Conservation (phyloP, 2,888 invertebrate species). For the Hermaeophaga mercurialis region DNA sequence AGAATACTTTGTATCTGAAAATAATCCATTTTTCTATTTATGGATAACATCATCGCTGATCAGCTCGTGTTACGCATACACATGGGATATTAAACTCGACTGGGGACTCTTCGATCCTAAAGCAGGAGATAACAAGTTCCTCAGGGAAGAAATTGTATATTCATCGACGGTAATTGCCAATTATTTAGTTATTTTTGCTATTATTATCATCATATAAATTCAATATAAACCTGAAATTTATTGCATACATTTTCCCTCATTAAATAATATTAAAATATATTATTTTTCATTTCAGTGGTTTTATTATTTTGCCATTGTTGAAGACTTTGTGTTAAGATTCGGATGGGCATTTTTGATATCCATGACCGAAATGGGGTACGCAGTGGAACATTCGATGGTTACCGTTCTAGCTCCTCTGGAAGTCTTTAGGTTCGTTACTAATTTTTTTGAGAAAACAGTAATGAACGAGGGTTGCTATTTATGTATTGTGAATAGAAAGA, state of each 20-base stretch:
- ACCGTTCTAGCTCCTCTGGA: slow-evolving; percentile 84
- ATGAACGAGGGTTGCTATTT: too few relatives aligned
- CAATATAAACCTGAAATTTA: too few relatives aligned
- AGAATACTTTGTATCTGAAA: slow-evolving; percentile 45
- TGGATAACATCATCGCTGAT: slow-evolving; percentile 87
- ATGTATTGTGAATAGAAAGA: too few relatives aligned
- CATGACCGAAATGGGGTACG: slow-evolving; percentile 76
- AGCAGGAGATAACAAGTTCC: slow-evolving; percentile 88
- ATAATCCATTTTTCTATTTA: slow-evolving; percentile 85
- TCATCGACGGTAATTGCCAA: slow-evolving; percentile 87
- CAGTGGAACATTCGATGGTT: slow-evolving; percentile 81
- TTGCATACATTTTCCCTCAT: too few relatives aligned
- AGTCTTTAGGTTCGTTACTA: slow-evolving; percentile 75
- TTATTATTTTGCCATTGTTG: slow-evolving; percentile 95
- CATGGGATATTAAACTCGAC: slow-evolving; percentile 99
- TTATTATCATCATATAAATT: too few relatives aligned
- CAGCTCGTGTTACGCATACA: slow-evolving; percentile 93
- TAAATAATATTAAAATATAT: too few relatives aligned
- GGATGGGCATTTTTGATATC: slow-evolving; percentile 90
- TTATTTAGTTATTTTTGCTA: too few relatives aligned
- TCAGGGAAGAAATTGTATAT: slow-evolving; percentile 95
- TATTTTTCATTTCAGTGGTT: slow-evolving; percentile 68
- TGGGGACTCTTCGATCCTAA: slow-evolving; percentile 95
- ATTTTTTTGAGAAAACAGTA: too few relatives aligned
- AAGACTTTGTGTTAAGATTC: slow-evolving; percentile 92